Percentiles rank a stretch among this genome's conserved stretches.
phyloP scores from a whole-genome alignment of 2,113 vertebrate species.

The Urocitellus parryii region DNA sequence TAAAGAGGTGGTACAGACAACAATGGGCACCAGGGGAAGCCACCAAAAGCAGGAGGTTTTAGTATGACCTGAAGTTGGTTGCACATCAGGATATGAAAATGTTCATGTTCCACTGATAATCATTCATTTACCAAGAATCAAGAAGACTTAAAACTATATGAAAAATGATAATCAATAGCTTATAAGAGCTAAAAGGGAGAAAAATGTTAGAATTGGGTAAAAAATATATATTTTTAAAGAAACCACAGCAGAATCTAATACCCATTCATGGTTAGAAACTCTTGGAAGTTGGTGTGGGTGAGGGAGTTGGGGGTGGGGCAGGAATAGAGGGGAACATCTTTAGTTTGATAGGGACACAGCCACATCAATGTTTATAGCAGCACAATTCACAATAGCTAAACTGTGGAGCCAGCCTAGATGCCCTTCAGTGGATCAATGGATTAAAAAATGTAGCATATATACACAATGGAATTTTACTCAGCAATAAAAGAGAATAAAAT shows the following conservation, averaged over 20 bases:
- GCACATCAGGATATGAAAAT: neutral
- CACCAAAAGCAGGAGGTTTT: neutral
- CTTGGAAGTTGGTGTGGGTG: neutral
- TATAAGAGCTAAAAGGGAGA: neutral
- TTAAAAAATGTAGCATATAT: too few species aligned
- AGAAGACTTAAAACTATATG: neutral
- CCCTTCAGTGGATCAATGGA: too few species aligned
- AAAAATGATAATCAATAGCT: neutral
- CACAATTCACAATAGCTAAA: too few species aligned
- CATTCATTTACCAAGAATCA: neutral
- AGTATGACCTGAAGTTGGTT: neutral
- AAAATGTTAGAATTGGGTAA: neutral
- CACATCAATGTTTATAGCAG: too few species aligned
- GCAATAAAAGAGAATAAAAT: too few species aligned
- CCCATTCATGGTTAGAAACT: neutral
- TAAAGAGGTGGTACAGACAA: conserved; percentile 29
- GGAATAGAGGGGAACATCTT: neutral
- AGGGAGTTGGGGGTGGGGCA: neutral
- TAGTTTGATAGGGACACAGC: neutral
- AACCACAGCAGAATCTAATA: neutral
- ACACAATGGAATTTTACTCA: too few species aligned
- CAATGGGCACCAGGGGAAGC: neutral
- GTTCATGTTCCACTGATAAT: neutral
- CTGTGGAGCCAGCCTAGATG: too few species aligned
- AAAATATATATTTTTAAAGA: neutral